phyloP scores from a whole-genome alignment of 2,113 vertebrate genomes.

The Gnathonemus longibarbis region DNA sequence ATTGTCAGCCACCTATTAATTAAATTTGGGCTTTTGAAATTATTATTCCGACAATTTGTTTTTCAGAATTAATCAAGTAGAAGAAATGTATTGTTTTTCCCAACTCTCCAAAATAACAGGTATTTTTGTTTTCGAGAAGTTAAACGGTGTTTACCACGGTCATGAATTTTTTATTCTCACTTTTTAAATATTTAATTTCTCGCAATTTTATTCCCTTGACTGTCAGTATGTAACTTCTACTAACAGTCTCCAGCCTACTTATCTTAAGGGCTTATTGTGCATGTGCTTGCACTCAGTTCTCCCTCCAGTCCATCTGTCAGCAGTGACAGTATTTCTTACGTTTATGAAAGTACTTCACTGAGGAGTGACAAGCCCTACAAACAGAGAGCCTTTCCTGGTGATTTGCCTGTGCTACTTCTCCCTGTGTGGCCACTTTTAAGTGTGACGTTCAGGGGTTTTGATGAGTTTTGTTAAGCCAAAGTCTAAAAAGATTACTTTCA shows the following conservation, averaged over 20 bases:
- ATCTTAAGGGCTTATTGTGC: not conserved
- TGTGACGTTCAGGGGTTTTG: not conserved
- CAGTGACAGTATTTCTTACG: not conserved
- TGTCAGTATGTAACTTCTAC: not conserved
- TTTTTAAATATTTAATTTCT: not conserved
- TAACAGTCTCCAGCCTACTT: not conserved
- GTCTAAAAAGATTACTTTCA: not conserved
- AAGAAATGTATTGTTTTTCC: not conserved
- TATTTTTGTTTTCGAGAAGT: not conserved
- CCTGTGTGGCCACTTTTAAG: not conserved
- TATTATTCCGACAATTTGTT: not conserved
- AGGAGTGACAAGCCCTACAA: not conserved
- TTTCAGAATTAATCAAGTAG: not conserved
- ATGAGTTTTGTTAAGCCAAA: not conserved
- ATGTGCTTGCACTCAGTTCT: not conserved
- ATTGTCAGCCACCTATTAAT: not conserved
- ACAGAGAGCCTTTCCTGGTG: not conserved
- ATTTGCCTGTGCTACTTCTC: not conserved
- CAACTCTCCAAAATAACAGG: not conserved
- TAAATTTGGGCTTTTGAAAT: not conserved
- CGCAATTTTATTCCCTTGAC: not conserved
- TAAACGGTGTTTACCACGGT: not conserved
- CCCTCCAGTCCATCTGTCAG: not conserved
- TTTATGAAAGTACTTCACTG: not conserved
- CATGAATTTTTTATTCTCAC: not conserved